Evolutionary conservation across 2,888 invertebrate genomes (phyloP), one percentile per base, ranked within the genome.

Genomic region (Thumatha senex): DNA sequence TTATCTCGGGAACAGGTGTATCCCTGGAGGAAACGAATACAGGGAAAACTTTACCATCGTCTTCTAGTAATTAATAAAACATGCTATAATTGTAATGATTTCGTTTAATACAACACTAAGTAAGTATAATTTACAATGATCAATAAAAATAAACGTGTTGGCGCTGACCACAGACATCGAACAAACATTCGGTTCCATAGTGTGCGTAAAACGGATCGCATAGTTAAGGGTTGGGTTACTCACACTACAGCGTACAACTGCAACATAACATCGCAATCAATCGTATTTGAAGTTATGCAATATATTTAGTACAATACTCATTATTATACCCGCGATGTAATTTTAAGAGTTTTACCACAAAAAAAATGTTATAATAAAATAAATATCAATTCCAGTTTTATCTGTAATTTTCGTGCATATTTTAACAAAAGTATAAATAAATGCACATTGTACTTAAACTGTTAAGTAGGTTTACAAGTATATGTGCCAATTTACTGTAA

Each of bases 71-170:
- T 12, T 5, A 74, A 69, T 67, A 51, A 76, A 75, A 75, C 65
- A 58, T 46, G 30, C 12, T 12, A 14, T 76, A 80, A 86, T 87
- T 84, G 89, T 89, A 89, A 89, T 89, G 88, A 89, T 89, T 89
- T 90, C 82, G 84, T 90, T 91, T 91, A 91, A 89, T 91, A 91
- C 89, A 90, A 91, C 90, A 91, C 90, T 91, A 91, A 89, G 84
- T 90, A 89, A 86, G 86, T 89, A 88, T 89, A 89, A 84, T 89
- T 89, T 90, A 90, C 89, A 89, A 86, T 88, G 81, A 83, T 83
- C 80, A 81, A 79, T 84, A 80, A 81, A 80, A 78, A 77, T 82
- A 79, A 72, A 64, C 63, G 51, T 62, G 65, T 70, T 72, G 70
- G 67, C 66, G 70, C 64, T 61, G 64, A 70, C 76, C 58, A 12